Evolutionary conservation across 1,140 invertebrate species (phyloP).

Genomic region (Ostrea denselamellosa): DNA sequence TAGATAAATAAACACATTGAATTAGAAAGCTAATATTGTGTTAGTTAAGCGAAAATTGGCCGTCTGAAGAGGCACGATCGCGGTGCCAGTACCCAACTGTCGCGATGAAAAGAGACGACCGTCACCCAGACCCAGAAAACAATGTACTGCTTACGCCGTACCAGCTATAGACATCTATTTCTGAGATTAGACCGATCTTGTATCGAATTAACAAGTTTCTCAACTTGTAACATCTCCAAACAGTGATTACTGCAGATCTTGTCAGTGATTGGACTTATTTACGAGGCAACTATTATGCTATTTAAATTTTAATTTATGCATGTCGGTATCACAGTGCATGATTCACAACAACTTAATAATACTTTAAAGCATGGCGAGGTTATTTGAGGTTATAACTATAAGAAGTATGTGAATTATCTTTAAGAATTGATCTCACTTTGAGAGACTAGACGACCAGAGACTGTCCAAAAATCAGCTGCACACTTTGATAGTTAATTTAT

Average conservation of each 20-base stretch:
- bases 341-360: not conserved
- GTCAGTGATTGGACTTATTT: constrained; percentile 7
- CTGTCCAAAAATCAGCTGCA: not conserved
- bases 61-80: not conserved
- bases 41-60: not conserved
- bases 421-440: not conserved
- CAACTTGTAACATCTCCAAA: constrained; percentile 16
- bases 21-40: constrained; percentile 27
- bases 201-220: constrained; percentile 34
- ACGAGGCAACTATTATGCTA: constrained; percentile 12
- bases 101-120: not conserved
- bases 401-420: constrained; percentile 8
- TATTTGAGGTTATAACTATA: not conserved
- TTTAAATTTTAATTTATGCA: constrained; percentile 35
- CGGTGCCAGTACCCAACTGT: constrained; percentile 10
- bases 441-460: not conserved
- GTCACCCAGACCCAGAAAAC: not conserved
- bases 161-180: not conserved
- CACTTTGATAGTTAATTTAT: too few species aligned
- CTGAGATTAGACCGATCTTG: not conserved
- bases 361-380: not conserved
- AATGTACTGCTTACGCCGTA: not conserved
- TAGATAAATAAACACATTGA: constrained; percentile 33
- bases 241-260: not conserved
- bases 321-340: not conserved